phyloP scores from a whole-genome alignment of 2,888 invertebrate genomes.

The Meiosimyza platycephala region DNA sequence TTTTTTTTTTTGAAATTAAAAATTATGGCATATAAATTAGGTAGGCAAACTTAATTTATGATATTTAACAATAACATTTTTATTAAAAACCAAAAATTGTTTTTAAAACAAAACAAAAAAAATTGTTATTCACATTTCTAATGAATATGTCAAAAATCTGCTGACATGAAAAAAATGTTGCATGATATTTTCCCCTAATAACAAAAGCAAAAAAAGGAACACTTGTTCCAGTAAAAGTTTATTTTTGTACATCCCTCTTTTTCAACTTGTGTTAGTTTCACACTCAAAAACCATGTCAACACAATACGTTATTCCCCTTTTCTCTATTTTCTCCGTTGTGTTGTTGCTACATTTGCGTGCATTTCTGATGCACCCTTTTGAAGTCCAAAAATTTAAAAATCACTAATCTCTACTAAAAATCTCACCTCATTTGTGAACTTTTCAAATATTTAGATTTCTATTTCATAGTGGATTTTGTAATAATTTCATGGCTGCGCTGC shows the following conservation, averaged over 20 bases:
- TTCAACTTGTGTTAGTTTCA: background rate
- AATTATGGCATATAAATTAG: background rate
- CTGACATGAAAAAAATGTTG: no score
- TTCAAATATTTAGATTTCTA: constrained; percentile 6
- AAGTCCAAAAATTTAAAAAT: no score
- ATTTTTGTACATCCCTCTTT: background rate
- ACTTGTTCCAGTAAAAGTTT: no score
- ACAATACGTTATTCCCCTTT: background rate
- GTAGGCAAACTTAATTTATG: no score
- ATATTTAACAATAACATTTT: no score
- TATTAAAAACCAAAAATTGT: no score
- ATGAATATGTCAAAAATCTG: no score
- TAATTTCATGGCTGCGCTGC: background rate
- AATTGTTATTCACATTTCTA: no score
- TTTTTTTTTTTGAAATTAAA: background rate
- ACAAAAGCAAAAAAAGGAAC: no score
- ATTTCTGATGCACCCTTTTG: background rate
- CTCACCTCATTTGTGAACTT: constrained; percentile 36
- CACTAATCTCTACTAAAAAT: background rate
- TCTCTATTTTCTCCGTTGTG: background rate
- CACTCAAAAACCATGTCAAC: background rate
- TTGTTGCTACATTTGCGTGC: background rate
- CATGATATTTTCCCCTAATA: no score
- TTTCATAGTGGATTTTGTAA: constrained; percentile 22
- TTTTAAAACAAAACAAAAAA: no score